Evolutionary conservation across 2,888 invertebrate species (phyloP), one percentile per base, ranked within the genome.

Genomic region (Calameuta pallipes): DNA sequence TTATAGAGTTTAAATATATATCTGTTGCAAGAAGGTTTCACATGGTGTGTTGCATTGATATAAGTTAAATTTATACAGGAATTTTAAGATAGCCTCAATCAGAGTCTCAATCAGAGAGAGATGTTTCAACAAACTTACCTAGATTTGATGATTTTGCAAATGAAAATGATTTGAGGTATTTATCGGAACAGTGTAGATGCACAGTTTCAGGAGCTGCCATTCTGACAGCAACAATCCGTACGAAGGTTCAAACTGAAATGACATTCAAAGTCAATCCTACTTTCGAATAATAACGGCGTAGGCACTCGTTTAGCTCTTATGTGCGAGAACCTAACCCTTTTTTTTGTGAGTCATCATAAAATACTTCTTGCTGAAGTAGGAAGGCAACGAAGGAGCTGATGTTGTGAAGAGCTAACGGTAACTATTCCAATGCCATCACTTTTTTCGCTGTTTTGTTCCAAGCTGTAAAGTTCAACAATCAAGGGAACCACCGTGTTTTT

Each of bases 211-310:
- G 56, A 56, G 23, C 56, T 56, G 23, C 56, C 56, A 56, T 56
- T 9, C 56, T 9, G 56, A 6, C 23, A 56, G 31, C 71, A 33
- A 23, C 33, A 70, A 12, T 30, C 4, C 30, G 70, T 70, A 30
- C 71, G 71, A 71, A 34, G 71, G 34, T 34, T 31, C 71, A 33
- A 31, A 79, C 83, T 80, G 82, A 82, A 83, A 84, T 81, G 85
- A 87, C 85, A 86, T 87, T 88, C 87, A 71, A 71, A 71, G 71
- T 71, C 71, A 34, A 56, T 71, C 13, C 31, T 83, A 85, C 85
- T 86, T 86, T 87, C 81, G 85, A 82, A 80, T 83, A 87, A 87
- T 88, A 87, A 88, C 87, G 86, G 87, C 82, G 33, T 23, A 82
- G 79, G 82, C 85, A 82, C 83, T 83, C 81, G 83, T 82, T 74